phyloP scores from a whole-genome alignment of 1,140 invertebrate species.

The Drosophila pachea region DNA sequence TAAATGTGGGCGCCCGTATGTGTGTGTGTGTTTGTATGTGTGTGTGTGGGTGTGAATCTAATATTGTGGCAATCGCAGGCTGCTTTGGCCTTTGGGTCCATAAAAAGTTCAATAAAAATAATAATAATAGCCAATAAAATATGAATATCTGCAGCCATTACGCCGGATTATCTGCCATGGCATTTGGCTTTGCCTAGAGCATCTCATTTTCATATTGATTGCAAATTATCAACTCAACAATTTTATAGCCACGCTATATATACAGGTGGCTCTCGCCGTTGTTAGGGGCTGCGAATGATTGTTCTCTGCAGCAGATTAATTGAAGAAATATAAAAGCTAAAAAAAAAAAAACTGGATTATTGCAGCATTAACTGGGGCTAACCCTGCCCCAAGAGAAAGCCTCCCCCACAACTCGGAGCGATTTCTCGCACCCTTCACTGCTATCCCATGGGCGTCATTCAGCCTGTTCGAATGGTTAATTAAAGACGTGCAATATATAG shows the following conservation, averaged over 20 bases:
- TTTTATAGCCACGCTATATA: conserved; percentile 43
- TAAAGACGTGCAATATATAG: no score
- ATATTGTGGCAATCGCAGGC: conserved; percentile 20
- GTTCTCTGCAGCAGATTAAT: not conserved
- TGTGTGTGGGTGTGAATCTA: conserved; percentile 43
- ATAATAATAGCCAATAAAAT: conserved; percentile 34
- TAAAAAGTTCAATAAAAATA: conserved; percentile 30
- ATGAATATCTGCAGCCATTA: conserved; percentile 24
- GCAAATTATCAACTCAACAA: conserved; percentile 67
- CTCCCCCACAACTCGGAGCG: no score
- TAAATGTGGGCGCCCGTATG: conserved; percentile 42
- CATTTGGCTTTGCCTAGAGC: conserved; percentile 9
- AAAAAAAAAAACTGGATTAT: not conserved
- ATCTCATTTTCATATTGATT: conserved; percentile 62
- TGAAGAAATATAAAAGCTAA: not conserved
- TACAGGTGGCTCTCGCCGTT: conserved; percentile 1
- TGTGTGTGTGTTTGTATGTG: not conserved
- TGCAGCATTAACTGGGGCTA: not conserved
- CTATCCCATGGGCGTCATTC: no score
- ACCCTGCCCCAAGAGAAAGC: no score
- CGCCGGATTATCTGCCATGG: conserved; percentile 34
- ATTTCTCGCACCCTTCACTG: no score
- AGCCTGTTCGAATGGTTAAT: no score
- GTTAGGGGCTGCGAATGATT: not conserved
- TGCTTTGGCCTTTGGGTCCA: not conserved